Conservation (phyloP, 2,113 vertebrate genomes). For the Thomomys bottae region DNA sequence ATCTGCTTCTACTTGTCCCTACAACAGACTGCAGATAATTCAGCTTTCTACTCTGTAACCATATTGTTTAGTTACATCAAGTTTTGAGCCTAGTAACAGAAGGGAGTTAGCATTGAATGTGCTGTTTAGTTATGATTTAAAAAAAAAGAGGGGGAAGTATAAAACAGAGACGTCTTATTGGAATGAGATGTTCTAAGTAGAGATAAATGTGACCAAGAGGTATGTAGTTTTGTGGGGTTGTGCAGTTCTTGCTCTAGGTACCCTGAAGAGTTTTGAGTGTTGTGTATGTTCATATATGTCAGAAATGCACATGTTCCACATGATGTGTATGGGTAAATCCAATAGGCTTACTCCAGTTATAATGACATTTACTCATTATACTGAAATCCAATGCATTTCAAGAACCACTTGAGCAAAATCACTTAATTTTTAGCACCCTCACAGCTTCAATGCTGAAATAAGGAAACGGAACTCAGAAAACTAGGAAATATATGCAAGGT, state of each 20-base stretch:
- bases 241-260: background rate
- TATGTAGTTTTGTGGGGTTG: background rate
- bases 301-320: background rate
- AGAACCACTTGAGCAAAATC: background rate
- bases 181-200: background rate
- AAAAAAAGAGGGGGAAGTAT: background rate
- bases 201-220: background rate
- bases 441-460: background rate
- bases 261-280: background rate
- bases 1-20: background rate
- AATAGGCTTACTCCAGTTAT: background rate
- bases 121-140: background rate
- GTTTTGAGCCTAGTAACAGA: background rate
- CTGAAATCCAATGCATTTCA: background rate
- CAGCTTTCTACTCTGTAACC: background rate
- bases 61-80: background rate
- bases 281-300: background rate
- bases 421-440: background rate
- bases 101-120: background rate
- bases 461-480: background rate
- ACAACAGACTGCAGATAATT: background rate
- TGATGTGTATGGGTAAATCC: background rate
- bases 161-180: background rate
- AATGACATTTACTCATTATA: background rate
- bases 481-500: background rate